These are phyloP conservation scores for Meloe dianella DNA, from an alignment of 2,888 invertebrate species.

Conservation along the genomic window DNA sequence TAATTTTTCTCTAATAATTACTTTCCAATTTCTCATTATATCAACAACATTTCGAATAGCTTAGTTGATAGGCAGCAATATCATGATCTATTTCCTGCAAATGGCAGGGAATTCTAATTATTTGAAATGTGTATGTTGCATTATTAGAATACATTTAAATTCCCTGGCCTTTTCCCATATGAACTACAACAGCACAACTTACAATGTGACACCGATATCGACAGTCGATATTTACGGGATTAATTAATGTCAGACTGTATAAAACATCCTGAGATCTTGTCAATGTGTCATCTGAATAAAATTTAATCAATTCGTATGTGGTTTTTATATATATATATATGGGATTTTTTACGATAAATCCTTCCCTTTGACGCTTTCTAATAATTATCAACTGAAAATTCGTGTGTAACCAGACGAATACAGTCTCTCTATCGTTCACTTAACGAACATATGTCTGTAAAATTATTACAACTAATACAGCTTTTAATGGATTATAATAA, in stretches of 20 bases:
- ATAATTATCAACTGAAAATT: background rate
- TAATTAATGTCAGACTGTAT: background rate
- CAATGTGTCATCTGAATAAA: background rate
- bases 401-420: background rate
- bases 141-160: background rate
- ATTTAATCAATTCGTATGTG: background rate
- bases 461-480: slow-evolving; percentile 4
- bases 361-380: background rate
- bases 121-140: background rate
- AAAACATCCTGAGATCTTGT: background rate
- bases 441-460: background rate
- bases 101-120: background rate
- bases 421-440: background rate
- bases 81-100: background rate
- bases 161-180: background rate
- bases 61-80: background rate
- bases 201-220: background rate
- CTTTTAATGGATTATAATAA: slow-evolving; percentile 3
- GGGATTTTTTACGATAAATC: too few relatives aligned
- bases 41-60: background rate
- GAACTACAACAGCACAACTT: background rate
- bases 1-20: background rate
- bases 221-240: slow-evolving; percentile 3
- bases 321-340: too few relatives aligned
- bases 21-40: too few relatives aligned